Evolutionary conservation across 2,888 invertebrate species (phyloP), one percentile per base, ranked within the genome.

Genomic region (Troides oblongomaculatus): DNA sequence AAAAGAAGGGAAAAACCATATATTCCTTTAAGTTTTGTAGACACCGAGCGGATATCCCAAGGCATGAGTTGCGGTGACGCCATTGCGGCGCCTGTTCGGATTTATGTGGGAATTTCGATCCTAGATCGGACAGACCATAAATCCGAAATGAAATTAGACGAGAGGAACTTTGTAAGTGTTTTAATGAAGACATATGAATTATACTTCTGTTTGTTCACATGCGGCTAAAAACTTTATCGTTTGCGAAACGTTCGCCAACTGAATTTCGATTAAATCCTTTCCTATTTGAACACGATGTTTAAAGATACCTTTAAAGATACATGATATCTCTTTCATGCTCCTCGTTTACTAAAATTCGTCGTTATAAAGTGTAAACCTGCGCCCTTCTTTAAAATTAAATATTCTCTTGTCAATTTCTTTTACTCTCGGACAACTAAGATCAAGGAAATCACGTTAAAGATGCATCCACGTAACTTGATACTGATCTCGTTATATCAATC

Each of bases 401-500:
- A 46, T 46, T 46, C 46, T 17, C 46, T 46, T 46, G 14, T 46
- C 46, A 46, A 46, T 53, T 53, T 53, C 7, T 50, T 50, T 50
- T 17, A 14, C 53, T 58, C 23, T 23, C 30, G 65, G 53, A 62
- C 64, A 64, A 43, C 57, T 21, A 70, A 66, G 69, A 70, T 70
- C 69, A 70, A 70, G 69, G 69, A 62, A 30, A 53, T 39, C 61
- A 60, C 59, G 66, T 70, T 70, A 70, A 64, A 58, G 64, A 70
- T 67, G 70, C 70, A 70, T 66, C 70, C 66, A 82, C 81, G 89
- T 83, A 86, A 88, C 79, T 77, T 80, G 84, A 88, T 83, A 81
- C 81, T 80, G 81, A 86, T 87, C 84, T 82, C 75, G 82, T 88
- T 86, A 86, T 83, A 90, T 91, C 90, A 90, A 90, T 91, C 90